These are phyloP conservation scores for Oncorhynchus nerka DNA, from an alignment of 2,113 vertebrate genomes.

Conservation along the genomic window DNA sequence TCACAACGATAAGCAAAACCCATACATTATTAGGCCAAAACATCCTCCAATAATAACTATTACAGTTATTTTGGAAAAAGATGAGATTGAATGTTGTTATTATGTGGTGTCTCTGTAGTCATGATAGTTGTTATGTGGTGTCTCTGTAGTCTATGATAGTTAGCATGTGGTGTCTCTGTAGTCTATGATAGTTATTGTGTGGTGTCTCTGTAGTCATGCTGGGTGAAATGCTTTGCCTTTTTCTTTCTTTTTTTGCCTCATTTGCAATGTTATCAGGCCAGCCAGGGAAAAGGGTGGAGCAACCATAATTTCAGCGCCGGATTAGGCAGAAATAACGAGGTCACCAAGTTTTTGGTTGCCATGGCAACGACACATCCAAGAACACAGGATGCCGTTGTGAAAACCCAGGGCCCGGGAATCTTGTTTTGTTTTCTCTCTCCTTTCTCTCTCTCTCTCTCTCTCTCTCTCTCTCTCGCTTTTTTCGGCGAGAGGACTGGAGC, in stretches of 20 bases:
- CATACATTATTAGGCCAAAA: too few relatives aligned
- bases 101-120: too few relatives aligned
- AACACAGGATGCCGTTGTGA: constrained; percentile 95
- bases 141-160: too few relatives aligned
- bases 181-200: too few relatives aligned
- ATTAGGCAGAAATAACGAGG: constrained; percentile 99
- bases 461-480: neutral
- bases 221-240: constrained; percentile 32
- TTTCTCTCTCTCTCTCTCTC: neutral
- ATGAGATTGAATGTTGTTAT: too few relatives aligned
- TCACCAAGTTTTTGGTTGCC: constrained; percentile 99
- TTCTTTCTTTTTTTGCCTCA: constrained; percentile 75
- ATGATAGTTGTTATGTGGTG: too few relatives aligned
- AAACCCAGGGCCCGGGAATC: constrained; percentile 62
- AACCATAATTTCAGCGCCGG: constrained; percentile 98
- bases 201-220: neutral
- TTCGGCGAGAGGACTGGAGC: constrained; percentile 8
- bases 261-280: constrained; percentile 99
- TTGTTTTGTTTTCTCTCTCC: constrained; percentile 24
- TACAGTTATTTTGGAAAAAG: too few relatives aligned
- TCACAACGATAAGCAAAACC: too few relatives aligned
- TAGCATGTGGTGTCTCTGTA: too few relatives aligned
- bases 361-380: constrained; percentile 98
- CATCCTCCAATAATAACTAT: too few relatives aligned
- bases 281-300: constrained; percentile 99